These are phyloP conservation scores for Chelon auratus DNA, from an alignment of 2,797 vertebrate genomes.

Conservation along the genomic window DNA sequence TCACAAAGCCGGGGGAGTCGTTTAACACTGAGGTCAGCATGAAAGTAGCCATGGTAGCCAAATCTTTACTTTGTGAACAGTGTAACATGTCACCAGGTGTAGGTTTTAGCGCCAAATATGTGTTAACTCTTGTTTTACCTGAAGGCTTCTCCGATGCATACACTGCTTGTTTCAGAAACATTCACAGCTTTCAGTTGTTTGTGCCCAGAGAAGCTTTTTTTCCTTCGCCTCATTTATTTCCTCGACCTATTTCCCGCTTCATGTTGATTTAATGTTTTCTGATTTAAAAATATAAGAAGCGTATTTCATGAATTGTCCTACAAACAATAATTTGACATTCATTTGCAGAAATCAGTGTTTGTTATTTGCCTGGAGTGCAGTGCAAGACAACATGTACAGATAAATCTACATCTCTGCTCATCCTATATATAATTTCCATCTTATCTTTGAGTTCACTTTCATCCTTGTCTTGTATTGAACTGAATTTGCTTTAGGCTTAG, in stretches of 20 bases:
- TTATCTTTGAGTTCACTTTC: conserved; percentile 28
- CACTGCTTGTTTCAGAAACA: neutral
- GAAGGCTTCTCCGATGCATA: conserved; percentile 17
- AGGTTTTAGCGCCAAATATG: conserved; percentile 22
- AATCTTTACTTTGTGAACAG: conserved; percentile 35
- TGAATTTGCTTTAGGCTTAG: conserved; percentile 17
- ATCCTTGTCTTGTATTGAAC: conserved; percentile 8
- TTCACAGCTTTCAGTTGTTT: neutral
- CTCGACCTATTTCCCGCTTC: neutral
- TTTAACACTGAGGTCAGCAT: conserved; percentile 63
- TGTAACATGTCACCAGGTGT: conserved; percentile 8
- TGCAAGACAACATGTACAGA: neutral
- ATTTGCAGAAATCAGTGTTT: conserved; percentile 34
- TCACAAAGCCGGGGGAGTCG: conserved; percentile 32
- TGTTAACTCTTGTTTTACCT: conserved; percentile 31
- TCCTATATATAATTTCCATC: neutral
- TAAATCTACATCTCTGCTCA: conserved; percentile 5
- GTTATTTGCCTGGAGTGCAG: conserved; percentile 24
- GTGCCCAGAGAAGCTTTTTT: too few relatives aligned
- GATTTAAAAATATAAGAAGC: conserved; percentile 6
- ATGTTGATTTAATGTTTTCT: conserved; percentile 21
- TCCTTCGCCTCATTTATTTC: too few relatives aligned
- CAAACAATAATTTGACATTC: conserved; percentile 21
- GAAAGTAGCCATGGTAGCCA: conserved; percentile 24
- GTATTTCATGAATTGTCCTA: conserved; percentile 2